These are phyloP conservation scores for Podargus strigoides DNA, from an alignment of 2,797 vertebrate species.

Conservation along the genomic window DNA sequence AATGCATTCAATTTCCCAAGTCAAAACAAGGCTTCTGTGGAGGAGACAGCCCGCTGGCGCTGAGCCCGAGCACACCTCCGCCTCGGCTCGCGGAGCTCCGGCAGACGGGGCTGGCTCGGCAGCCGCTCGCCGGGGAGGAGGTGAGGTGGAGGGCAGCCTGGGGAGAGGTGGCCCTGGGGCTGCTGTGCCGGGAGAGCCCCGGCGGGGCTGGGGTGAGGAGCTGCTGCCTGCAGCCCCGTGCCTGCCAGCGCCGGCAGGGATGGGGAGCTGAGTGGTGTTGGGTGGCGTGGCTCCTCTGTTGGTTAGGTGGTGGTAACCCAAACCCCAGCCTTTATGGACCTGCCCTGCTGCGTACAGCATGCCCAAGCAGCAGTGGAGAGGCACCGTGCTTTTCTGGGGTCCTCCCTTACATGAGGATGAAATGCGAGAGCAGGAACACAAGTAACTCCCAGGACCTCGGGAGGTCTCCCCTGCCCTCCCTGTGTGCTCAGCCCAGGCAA, in stretches of 20 bases:
- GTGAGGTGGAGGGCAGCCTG: background rate
- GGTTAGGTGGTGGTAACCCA: accelerated
- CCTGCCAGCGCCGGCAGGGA: background rate
- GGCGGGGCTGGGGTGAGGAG: accelerated
- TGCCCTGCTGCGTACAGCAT: too few species aligned
- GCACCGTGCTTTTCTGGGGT: background rate
- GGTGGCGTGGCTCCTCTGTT: accelerated
- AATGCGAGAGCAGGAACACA: too few species aligned
- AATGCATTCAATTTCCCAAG: too few species aligned
- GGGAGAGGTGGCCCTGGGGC: too few species aligned
- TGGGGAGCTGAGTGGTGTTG: background rate
- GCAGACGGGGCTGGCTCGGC: background rate
- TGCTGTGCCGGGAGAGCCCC: background rate
- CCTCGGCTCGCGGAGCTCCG: background rate
- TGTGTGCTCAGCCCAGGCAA: background rate
- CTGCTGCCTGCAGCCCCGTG: background rate
- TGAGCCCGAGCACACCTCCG: too few species aligned
- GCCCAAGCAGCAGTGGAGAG: background rate
- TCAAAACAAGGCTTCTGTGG: too few species aligned
- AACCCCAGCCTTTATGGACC: too few species aligned
- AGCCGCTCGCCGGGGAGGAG: background rate
- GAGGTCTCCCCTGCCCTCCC: background rate
- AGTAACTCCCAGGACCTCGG: accelerated
- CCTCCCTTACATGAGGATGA: too few species aligned
- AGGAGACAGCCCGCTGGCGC: too few species aligned